These are phyloP conservation scores for Lepidostoma basale DNA, from an alignment of 1,140 invertebrate genomes.

Conservation along the genomic window DNA sequence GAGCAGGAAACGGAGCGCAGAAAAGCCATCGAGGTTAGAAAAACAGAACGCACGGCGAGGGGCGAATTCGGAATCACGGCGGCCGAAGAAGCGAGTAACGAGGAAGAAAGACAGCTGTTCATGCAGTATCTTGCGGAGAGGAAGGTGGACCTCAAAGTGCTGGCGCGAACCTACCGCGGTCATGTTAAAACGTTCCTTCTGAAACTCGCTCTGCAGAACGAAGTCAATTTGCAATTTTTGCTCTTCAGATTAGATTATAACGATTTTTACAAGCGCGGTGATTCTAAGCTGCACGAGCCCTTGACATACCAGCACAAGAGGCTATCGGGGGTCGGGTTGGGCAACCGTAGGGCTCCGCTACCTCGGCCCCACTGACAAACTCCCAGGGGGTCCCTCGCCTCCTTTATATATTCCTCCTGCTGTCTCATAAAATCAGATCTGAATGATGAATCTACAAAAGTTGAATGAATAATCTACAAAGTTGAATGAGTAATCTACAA, in stretches of 20 bases:
- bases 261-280: conserved; percentile 84
- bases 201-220: conserved; percentile 75
- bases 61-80: conserved; percentile 64
- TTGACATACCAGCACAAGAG: conserved; percentile 75
- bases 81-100: conserved; percentile 62
- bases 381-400: background rate
- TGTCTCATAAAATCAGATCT: too few species aligned
- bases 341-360: background rate
- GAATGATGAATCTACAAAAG: too few species aligned
- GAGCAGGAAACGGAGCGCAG: conserved; percentile 58
- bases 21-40: conserved; percentile 53
- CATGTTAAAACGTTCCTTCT: conserved; percentile 80
- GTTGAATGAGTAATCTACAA: too few species aligned
- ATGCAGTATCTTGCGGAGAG: conserved; percentile 66
- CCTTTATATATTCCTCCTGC: background rate
- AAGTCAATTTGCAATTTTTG: conserved; percentile 83
- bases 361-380: background rate
- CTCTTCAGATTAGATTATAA: conserved; percentile 92
- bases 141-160: conserved; percentile 68
- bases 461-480: too few species aligned
- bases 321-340: conserved; percentile 61
- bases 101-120: conserved; percentile 67
- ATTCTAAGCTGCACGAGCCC: conserved; percentile 75
- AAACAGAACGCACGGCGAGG: conserved; percentile 51
- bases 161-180: conserved; percentile 68